Evolutionary conservation across 2,888 invertebrate genomes (phyloP).

Genomic region (Meandrusa payeni): DNA sequence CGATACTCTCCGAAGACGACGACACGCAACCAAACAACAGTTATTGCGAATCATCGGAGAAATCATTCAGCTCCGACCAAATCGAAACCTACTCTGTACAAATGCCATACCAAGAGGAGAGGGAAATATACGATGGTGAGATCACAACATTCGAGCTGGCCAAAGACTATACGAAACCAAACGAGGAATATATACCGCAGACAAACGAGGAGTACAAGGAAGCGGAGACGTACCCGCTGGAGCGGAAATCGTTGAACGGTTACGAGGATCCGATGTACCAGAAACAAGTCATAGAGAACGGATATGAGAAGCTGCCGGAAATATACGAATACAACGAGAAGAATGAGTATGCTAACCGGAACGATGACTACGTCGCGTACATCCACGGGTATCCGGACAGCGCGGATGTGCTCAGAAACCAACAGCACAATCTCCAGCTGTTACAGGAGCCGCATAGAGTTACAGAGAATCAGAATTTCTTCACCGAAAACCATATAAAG

Average conservation of each 20-base stretch:
- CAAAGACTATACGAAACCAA: constrained; percentile 58
- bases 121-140: constrained; percentile 31
- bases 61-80: constrained; percentile 32
- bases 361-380: constrained; percentile 33
- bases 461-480: constrained; percentile 62
- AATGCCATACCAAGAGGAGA: constrained; percentile 15
- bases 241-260: constrained; percentile 52
- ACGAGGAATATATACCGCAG: constrained; percentile 61
- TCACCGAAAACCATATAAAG: constrained; percentile 66
- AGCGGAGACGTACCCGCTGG: constrained; percentile 66
- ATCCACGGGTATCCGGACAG: constrained; percentile 47
- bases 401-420: constrained; percentile 56
- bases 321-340: constrained; percentile 43
- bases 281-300: constrained; percentile 40
- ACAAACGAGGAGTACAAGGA: constrained; percentile 71
- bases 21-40: constrained; percentile 47
- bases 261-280: constrained; percentile 46
- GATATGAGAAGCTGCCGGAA: constrained; percentile 43
- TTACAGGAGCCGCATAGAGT: constrained; percentile 60
- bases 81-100: constrained; percentile 8
- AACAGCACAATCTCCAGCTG: constrained; percentile 64
- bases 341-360: constrained; percentile 36
- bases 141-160: constrained; percentile 47
- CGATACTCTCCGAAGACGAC: constrained; percentile 57
- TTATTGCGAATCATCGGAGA: constrained; percentile 45